phyloP scores from a whole-genome alignment of 2,888 invertebrate species.

The Lingula anatina region DNA sequence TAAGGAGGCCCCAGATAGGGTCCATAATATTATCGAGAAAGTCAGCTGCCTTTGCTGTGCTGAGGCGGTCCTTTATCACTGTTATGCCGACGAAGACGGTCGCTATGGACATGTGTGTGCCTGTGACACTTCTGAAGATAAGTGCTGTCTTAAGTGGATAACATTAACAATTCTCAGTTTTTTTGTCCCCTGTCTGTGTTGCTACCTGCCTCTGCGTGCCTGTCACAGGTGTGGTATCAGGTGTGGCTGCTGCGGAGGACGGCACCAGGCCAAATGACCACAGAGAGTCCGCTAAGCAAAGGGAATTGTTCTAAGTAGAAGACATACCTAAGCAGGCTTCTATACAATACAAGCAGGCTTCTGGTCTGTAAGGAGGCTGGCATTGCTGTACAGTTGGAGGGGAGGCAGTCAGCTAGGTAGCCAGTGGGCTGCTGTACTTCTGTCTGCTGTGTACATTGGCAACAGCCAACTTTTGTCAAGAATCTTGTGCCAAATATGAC shows the following conservation, averaged over 20 bases:
- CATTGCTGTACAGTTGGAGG: too few relatives aligned
- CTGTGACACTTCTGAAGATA: constrained; percentile 59
- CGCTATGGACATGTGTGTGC: constrained; percentile 74
- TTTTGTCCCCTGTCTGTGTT: constrained; percentile 89
- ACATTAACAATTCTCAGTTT: constrained; percentile 79
- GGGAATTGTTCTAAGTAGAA: too few relatives aligned
- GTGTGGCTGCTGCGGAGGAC: constrained; percentile 78
- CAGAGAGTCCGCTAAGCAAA: too few relatives aligned
- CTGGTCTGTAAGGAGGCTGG: too few relatives aligned
- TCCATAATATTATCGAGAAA: constrained; percentile 72
- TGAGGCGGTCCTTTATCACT: constrained; percentile 86
- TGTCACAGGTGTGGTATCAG: constrained; percentile 77
- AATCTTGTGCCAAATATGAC: too few relatives aligned
- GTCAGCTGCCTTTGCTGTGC: constrained; percentile 83
- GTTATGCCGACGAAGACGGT: constrained; percentile 85
- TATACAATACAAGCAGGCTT: too few relatives aligned
- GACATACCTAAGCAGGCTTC: too few relatives aligned
- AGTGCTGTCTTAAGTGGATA: constrained; percentile 69
- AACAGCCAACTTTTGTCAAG: too few relatives aligned
- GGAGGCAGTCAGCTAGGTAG: too few relatives aligned
- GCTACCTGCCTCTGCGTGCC: constrained; percentile 81
- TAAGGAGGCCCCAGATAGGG: constrained; percentile 73
- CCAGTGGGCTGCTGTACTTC: too few relatives aligned
- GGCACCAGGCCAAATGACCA: constrained; percentile 57
- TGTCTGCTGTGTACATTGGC: too few relatives aligned